Percentiles rank a stretch among this genome's conserved stretches.
Evolutionary conservation across 2,797 vertebrate genomes (phyloP).

Genomic region (Tapera naevia): DNA sequence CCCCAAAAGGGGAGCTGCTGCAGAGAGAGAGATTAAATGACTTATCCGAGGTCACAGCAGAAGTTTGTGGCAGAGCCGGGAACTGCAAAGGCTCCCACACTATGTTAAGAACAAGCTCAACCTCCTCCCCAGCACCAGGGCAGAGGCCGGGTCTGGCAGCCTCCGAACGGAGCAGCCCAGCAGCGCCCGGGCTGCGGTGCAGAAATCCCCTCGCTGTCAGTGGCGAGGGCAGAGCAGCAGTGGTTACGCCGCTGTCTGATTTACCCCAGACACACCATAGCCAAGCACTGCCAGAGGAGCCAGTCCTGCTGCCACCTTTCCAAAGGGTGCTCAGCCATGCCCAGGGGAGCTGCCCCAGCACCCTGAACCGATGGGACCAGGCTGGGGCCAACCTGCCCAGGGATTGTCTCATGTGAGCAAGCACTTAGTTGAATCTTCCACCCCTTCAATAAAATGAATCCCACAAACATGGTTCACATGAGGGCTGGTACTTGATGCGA

Average conservation of each 20-base stretch:
- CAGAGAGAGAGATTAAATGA: neutral
- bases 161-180: neutral
- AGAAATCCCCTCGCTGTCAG: neutral
- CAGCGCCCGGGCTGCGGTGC: neutral
- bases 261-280: neutral
- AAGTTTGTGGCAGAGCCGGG: constrained; percentile 14
- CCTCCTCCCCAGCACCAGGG: neutral
- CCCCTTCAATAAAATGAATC: neutral
- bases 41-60: neutral
- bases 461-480: neutral
- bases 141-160: neutral
- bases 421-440: neutral
- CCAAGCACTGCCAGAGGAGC: neutral
- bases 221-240: neutral
- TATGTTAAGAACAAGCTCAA: neutral
- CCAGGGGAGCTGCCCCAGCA: neutral
- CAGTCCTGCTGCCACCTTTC: neutral
- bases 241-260: constrained; percentile 4
- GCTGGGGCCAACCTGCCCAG: neutral
- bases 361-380: fast-evolving
- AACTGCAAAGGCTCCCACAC: no score
- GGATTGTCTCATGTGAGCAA: neutral
- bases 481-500: neutral
- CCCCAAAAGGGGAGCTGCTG: neutral
- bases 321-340: neutral